phyloP scores from a whole-genome alignment of 2,888 invertebrate genomes.

The Xylota sylvarum region DNA sequence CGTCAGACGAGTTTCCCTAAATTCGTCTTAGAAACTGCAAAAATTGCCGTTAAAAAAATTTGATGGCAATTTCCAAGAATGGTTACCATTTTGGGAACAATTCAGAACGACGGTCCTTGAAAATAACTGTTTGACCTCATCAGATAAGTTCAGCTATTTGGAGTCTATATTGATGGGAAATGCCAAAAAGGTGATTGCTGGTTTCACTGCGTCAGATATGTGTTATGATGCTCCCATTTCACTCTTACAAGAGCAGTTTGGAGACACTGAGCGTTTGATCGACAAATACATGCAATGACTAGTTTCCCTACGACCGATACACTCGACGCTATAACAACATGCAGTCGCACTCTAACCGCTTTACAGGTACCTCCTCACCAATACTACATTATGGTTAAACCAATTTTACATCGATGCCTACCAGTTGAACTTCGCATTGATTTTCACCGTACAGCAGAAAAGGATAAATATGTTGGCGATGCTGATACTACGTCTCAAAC shows the following conservation, averaged over 20 bases:
- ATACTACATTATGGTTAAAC: too few relatives aligned
- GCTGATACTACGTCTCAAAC: too few relatives aligned
- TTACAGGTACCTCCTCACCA: too few relatives aligned
- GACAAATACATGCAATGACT: conserved; percentile 23
- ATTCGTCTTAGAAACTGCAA: conserved; percentile 1
- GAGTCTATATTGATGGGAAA: background rate
- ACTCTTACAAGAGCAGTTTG: conserved; percentile 4
- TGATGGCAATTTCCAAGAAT: too few relatives aligned
- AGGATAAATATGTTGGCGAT: too few relatives aligned
- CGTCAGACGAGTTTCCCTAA: background rate
- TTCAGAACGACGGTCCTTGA: conserved; percentile 12
- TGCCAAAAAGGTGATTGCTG: conserved; percentile 13
- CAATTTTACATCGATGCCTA: background rate
- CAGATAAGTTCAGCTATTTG: too few relatives aligned
- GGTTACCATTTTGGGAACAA: background rate
- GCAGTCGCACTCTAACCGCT: background rate
- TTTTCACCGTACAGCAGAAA: too few relatives aligned
- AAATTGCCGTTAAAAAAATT: too few relatives aligned
- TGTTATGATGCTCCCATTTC: conserved; percentile 33
- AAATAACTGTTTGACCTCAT: too few relatives aligned
- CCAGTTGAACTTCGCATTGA: background rate
- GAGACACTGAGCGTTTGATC: conserved; percentile 9
- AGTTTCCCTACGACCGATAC: background rate
- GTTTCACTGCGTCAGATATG: conserved; percentile 6
- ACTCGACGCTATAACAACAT: conserved; percentile 19